These are phyloP conservation scores for Melanerpes aurifrons DNA, from an alignment of 2,113 vertebrate genomes.

Conservation along the genomic window DNA sequence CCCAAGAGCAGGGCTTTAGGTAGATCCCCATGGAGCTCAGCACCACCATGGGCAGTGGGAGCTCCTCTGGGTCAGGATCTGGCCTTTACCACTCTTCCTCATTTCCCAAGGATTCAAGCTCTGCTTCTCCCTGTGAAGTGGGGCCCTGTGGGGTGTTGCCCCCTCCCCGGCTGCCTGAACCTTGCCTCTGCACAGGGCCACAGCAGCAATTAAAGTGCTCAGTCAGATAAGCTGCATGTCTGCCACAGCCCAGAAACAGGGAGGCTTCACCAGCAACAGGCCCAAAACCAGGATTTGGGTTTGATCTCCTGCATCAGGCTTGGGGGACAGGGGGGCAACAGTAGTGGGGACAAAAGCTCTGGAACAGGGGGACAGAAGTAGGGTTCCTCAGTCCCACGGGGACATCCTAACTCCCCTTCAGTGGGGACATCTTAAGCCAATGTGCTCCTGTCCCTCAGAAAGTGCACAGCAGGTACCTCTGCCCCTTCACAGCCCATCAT, in stretches of 20 bases:
- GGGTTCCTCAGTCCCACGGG: not conserved
- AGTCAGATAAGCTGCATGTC: not conserved
- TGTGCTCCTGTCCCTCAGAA: not conserved
- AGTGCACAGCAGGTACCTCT: not conserved
- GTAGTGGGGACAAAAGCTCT: not conserved
- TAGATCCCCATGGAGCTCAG: not conserved
- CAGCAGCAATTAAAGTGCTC: not conserved
- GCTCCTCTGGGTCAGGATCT: not conserved
- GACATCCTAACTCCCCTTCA: not conserved
- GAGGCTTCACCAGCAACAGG: not conserved
- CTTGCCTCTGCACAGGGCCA: not conserved
- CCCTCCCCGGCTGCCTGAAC: fast-evolving
- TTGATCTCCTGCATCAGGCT: not conserved
- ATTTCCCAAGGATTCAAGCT: not conserved
- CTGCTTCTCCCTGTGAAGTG: not conserved
- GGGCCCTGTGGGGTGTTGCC: not conserved
- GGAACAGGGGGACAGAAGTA: not conserved
- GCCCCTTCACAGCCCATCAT: not conserved
- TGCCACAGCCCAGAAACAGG: not conserved
- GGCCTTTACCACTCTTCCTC: not conserved
- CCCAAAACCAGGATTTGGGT: not conserved
- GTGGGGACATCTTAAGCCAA: not conserved
- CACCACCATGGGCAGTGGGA: not conserved
- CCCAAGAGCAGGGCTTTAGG: fast-evolving
- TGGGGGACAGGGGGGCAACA: not conserved